Conservation (phyloP, 2,888 invertebrate species). For the Ochropleura leucogaster region DNA sequence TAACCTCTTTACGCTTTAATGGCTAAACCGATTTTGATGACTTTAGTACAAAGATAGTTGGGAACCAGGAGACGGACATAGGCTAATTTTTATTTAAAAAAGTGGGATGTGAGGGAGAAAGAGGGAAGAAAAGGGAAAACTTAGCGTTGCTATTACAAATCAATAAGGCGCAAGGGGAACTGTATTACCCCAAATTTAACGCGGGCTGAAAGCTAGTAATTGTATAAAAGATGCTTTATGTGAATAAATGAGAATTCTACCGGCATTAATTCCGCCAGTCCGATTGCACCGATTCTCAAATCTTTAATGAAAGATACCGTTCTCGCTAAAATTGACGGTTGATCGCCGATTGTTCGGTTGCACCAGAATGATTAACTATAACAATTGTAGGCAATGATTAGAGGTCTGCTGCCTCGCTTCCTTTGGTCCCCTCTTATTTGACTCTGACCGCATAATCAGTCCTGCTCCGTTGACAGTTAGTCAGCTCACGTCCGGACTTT, state of each 20-base stretch:
- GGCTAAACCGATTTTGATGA: no score
- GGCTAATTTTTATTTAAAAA: no score
- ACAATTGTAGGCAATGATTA: constrained; percentile 55
- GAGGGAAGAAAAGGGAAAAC: no score
- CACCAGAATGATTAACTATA: constrained; percentile 50
- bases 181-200: no score
- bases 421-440: constrained; percentile 57
- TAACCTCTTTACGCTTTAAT: no score
- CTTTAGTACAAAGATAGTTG: no score
- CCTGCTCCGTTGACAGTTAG: constrained; percentile 39
- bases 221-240: background rate
- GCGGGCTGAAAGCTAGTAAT: no score
- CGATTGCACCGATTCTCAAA: constrained; percentile 11
- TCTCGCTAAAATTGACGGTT: constrained; percentile 21
- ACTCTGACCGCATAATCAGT: constrained; percentile 47
- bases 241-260: background rate
- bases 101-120: no score
- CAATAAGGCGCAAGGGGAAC: no score
- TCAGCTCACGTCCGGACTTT: constrained; percentile 20
- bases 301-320: constrained; percentile 31
- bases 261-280: background rate
- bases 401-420: constrained; percentile 32
- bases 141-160: no score
- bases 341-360: constrained; percentile 25
- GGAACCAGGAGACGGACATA: no score